These are phyloP conservation scores for Ellobium chinense DNA, from an alignment of 2,888 invertebrate species.

Conservation along the genomic window DNA sequence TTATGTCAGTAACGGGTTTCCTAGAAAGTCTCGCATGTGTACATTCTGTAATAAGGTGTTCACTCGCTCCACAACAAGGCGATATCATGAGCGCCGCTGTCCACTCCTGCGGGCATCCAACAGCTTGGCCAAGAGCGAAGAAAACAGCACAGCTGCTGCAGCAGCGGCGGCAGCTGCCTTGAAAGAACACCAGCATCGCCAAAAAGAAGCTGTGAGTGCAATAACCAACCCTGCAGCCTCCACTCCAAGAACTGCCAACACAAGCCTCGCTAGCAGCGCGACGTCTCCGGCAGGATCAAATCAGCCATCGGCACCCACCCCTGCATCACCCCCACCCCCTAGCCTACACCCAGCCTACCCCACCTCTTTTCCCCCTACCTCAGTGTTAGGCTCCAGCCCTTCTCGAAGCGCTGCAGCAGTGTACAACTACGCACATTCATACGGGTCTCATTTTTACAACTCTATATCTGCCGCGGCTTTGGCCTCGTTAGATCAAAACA, in stretches of 20 bases:
- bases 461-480: slow-evolving; percentile 36
- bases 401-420: slow-evolving; percentile 31
- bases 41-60: slow-evolving; percentile 73
- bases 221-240: not conserved
- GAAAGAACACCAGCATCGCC: slow-evolving; percentile 37
- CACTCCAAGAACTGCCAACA: not conserved
- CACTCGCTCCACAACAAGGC: slow-evolving; percentile 73
- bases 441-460: slow-evolving; percentile 39
- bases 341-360: slow-evolving; percentile 40
- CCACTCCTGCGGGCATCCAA: slow-evolving; percentile 70
- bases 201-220: slow-evolving; percentile 19
- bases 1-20: slow-evolving; percentile 72
- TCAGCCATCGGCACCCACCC: slow-evolving; percentile 30
- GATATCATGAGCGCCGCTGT: slow-evolving; percentile 73
- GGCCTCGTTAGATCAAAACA: slow-evolving; percentile 34
- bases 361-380: slow-evolving; percentile 14
- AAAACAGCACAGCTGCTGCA: slow-evolving; percentile 30
- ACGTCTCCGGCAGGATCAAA: slow-evolving; percentile 27
- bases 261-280: slow-evolving; percentile 9
- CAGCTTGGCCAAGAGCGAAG: slow-evolving; percentile 55
- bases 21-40: slow-evolving; percentile 72
- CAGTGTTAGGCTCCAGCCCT: slow-evolving; percentile 31
- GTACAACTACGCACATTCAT: slow-evolving; percentile 36
- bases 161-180: slow-evolving; percentile 19
- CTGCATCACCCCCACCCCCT: slow-evolving; percentile 31